Evolutionary conservation across 2,888 invertebrate species (phyloP), one percentile per base, ranked within the genome.

Genomic region (Xylota sylvarum): DNA sequence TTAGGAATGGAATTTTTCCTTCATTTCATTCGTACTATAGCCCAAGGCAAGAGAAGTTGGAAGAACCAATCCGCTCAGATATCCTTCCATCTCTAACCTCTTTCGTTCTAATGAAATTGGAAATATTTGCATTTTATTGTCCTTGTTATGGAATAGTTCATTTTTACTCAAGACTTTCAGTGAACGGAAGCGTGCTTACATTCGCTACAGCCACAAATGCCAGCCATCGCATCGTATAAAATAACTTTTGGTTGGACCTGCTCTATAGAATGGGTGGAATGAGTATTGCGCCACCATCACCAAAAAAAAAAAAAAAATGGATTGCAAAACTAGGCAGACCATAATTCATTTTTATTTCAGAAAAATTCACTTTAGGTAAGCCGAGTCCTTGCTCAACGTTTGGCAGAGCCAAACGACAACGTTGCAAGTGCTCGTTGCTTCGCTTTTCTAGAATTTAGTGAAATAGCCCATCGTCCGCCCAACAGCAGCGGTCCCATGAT

Each of bases 81-180:
- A 62, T 52, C 60, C 32, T 43, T 37, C 50, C 69, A 67, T 60
- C 55, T 64, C 48, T 14, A 55, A n/a, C 58, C 46, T 64, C 40
- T 30, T 30, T 50, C 60, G 17, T 60, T 67, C 56, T 69, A 73
- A 73, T 86, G 69, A 86, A 82, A 86, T 86, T 86, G 77, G 69
- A 86, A 86, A 86, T 86, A 86, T 86, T 86, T 86, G 86, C 86
- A 86, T 86, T 82, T 86, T 82, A 86, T 86, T 86, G 86, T 86
- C 77, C 82, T 82, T 82, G 72, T 86, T 82, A 82, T 73, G 78
- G 73, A 80, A 86, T 82, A 78, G 72, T 86, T 86, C 82, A 82
- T 67, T 81, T 82, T 50, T 77, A 70, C 67, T 14, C 77, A 55
- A 48, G 60, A 73, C 56, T 60, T 64, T 67, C 35, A 14, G 40